These are phyloP conservation scores for Conchocele bisecta DNA, from an alignment of 2,888 invertebrate species.

Conservation along the genomic window DNA sequence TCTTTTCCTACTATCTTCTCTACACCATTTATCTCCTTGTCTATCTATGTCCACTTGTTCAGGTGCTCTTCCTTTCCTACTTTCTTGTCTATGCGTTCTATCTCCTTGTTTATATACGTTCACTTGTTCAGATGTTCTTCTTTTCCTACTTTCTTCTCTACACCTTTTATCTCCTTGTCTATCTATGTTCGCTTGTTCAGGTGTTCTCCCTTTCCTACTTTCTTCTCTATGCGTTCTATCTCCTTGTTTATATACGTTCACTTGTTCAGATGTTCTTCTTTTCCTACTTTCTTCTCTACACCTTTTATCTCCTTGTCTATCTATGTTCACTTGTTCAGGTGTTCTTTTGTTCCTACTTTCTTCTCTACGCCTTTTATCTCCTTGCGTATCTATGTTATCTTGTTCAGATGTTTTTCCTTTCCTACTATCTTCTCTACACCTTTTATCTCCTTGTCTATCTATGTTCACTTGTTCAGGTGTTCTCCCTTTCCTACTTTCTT, in stretches of 20 bases:
- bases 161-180: background rate
- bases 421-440: background rate
- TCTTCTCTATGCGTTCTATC: background rate
- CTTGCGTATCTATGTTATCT: too few species aligned
- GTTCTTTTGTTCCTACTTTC: background rate
- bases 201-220: background rate
- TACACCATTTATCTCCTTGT: background rate
- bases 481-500: constrained; percentile 2
- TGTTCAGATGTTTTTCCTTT: background rate
- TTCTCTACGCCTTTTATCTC: background rate
- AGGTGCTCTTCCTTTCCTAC: background rate
- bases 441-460: background rate
- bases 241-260: background rate
- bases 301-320: constrained; percentile 1
- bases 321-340: background rate
- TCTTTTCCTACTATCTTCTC: background rate
- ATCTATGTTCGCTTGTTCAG: background rate
- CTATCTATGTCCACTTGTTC: background rate
- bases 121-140: background rate
- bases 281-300: background rate
- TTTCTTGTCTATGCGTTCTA: background rate
- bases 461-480: too few species aligned
- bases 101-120: background rate
- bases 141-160: constrained; percentile 2
- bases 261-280: background rate